Evolutionary conservation across 2,888 invertebrate species (phyloP).

Genomic region (Phlogophora meticulosa): DNA sequence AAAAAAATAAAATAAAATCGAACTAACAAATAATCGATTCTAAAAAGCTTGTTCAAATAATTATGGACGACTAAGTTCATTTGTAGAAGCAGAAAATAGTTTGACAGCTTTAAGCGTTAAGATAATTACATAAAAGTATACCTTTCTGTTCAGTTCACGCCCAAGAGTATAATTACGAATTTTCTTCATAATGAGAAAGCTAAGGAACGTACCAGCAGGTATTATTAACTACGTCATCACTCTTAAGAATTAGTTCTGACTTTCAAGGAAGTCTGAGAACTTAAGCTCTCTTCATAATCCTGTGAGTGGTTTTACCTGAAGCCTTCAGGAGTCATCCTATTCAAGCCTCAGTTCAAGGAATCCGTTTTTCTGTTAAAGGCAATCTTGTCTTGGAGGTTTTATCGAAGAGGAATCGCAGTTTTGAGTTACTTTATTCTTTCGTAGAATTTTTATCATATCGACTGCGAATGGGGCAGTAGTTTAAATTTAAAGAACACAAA

Average conservation of each 20-base stretch:
- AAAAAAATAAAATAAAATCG: no score
- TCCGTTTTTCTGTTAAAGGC: conserved; percentile 9
- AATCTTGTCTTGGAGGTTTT: neutral
- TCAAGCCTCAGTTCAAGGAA: conserved; percentile 7
- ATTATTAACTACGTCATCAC: conserved; percentile 18
- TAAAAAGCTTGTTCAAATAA: no score
- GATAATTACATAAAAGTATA: no score
- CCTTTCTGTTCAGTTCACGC: neutral
- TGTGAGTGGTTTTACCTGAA: conserved; percentile 27
- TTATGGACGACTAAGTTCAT: no score
- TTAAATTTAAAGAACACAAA: no score
- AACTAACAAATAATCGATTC: no score
- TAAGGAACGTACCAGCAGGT: neutral
- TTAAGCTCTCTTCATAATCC: conserved; percentile 28
- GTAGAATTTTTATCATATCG: no score
- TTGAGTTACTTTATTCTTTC: no score
- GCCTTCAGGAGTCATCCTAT: neutral
- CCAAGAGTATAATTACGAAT: neutral
- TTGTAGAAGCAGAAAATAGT: neutral
- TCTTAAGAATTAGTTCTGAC: conserved; percentile 22
- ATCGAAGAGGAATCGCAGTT: neutral
- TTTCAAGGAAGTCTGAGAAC: conserved; percentile 10
- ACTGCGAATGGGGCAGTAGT: no score
- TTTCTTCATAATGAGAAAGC: conserved; percentile 12
- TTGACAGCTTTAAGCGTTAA: no score